Percentiles rank a stretch among this genome's conserved stretches.
phyloP scores from a whole-genome alignment of 2,888 invertebrate genomes.

The Entomobrya proxima region DNA sequence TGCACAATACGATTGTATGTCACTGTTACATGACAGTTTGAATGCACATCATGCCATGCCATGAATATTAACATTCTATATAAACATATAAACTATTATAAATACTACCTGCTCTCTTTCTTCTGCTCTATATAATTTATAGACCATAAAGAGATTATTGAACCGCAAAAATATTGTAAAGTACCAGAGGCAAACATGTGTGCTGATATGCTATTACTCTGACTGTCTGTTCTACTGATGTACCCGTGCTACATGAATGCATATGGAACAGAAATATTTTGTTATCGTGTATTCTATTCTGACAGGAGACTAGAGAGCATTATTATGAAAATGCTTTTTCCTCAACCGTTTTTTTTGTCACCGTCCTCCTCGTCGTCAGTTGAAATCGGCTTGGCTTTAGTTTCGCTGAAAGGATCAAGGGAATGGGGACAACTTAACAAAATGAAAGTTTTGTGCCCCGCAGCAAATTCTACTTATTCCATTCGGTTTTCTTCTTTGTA shows the following conservation, averaged over 20 bases:
- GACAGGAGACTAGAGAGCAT: neutral
- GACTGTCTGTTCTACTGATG: neutral
- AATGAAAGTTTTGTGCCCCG: slow-evolving; percentile 46
- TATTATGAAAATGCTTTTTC: slow-evolving; percentile 4
- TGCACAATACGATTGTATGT: neutral
- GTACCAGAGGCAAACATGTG: neutral
- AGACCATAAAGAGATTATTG: neutral
- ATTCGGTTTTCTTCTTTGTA: slow-evolving; percentile 12
- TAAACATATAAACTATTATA: no score
- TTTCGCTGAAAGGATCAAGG: slow-evolving; percentile 19
- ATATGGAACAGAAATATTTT: neutral
- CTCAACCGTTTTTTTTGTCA: neutral
- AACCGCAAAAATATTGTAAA: neutral
- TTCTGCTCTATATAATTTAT: neutral
- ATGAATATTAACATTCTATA: neutral
- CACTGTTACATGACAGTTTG: neutral
- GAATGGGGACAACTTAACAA: slow-evolving; percentile 41
- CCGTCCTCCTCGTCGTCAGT: neutral
- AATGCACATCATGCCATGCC: no score
- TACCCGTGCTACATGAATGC: neutral
- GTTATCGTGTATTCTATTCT: neutral
- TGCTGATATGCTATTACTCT: no score
- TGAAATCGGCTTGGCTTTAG: slow-evolving; percentile 10
- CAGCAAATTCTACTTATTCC: slow-evolving; percentile 20
- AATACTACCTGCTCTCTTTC: neutral